Base-by-base conservation (phyloP, 2,113 vertebrate species). In the Chitala chitala region DNA sequence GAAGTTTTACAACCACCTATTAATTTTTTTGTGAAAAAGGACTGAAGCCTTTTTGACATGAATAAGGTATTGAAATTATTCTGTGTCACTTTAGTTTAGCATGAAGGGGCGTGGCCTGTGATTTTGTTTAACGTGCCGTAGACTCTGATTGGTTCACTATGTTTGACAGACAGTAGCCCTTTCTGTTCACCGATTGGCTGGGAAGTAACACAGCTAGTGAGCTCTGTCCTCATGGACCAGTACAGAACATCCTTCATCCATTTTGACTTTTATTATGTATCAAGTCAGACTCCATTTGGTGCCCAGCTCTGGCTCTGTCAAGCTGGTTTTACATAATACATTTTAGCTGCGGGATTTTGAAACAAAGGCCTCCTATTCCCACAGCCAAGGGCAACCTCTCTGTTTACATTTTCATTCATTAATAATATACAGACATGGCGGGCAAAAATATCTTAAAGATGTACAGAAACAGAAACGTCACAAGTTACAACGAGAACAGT, bases 251-350 rank as follows among this genome's bases (percentile, higher is more conserved):
- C 38, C 51, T 74, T 65, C 44, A 55, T 75, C 63, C 73, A 66
- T n/a, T 75, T 68, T 54, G 61, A 68, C 73, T 68, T 75, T 44
- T 36, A 75, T 68, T 29, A 12, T 56, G 73, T 75, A 44, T 54
- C 51, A 6, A 68, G 64, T 75, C 61, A 22, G 22, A 20, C n/a
- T 55, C 22, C 22, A 68, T 75, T 75, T 42, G 51, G 36, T 53
- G 38, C 33, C 24, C 50, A n/a, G 20, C 38, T 54, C 51, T 12
- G 36, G 22, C 36, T 55, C 29, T 22, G 50, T 26, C 50, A 31
- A 6, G 31, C 36, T n/a, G n/a, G 40, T 50, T 68, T 24, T 74
- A 4, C n/a, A 38, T 33, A 64, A 50, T 36, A 5, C 31, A 13
- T 53, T 7, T 65, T 20, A 55, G 50, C 36, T 4, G 5, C 1